Percentiles rank a stretch among this genome's conserved stretches.
phyloP scores from a whole-genome alignment of 2,888 invertebrate genomes.

The Dyspetes luteomarginatus region DNA sequence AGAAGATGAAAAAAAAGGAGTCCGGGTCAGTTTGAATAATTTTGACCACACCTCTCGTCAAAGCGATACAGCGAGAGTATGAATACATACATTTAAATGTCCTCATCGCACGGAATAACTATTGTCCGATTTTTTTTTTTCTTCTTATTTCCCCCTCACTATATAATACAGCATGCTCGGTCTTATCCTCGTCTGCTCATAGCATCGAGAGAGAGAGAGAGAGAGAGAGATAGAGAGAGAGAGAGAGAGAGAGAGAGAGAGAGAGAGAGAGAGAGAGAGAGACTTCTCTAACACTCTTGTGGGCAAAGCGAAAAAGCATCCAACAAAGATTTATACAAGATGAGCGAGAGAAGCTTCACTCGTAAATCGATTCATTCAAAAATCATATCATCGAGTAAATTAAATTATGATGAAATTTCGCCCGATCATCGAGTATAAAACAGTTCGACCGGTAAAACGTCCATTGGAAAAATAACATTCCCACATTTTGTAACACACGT shows the following conservation, averaged over 20 bases:
- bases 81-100: conserved; percentile 84
- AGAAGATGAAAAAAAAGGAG: conserved; percentile 75
- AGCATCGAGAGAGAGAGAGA: neutral
- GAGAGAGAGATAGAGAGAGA: neutral
- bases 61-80: conserved; percentile 81
- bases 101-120: conserved; percentile 76
- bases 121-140: conserved; percentile 77
- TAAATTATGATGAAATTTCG: conserved; percentile 50
- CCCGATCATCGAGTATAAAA: conserved; percentile 35
- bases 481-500: no score
- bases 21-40: conserved; percentile 84
- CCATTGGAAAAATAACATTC: conserved; percentile 42
- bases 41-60: conserved; percentile 84
- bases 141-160: conserved; percentile 16
- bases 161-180: no score
- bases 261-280: neutral
- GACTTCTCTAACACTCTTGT: neutral
- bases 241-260: neutral
- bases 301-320: no score
- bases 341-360: neutral
- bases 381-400: conserved; percentile 36
- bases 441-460: conserved; percentile 2
- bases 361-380: conserved; percentile 18
- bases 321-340: neutral
- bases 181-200: neutral